Conservation (phyloP, 1,140 invertebrate species). For the Heterodera schachtii region DNA sequence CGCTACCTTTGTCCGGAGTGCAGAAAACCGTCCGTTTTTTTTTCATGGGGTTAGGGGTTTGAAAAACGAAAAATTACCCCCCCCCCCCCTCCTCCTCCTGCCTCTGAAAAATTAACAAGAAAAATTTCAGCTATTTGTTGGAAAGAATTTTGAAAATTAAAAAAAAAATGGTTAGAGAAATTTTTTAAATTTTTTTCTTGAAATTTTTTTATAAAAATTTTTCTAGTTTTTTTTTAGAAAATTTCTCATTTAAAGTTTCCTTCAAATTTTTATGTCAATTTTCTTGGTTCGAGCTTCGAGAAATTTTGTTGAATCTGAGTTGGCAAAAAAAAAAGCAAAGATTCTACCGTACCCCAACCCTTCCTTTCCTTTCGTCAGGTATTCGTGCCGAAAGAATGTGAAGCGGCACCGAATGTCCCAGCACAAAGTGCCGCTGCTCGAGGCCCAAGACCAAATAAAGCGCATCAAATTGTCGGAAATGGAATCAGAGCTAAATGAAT, state of each 20-base stretch:
- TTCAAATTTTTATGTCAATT: no score
- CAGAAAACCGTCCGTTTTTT: slow-evolving; percentile 41
- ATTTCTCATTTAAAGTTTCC: no score
- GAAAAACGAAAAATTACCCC: no score
- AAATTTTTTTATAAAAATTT: no score
- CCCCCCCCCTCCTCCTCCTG: no score
- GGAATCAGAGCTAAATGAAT: slow-evolving; percentile 16
- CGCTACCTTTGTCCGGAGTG: slow-evolving; percentile 49
- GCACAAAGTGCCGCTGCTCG: slow-evolving; percentile 50
- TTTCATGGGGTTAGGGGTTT: not conserved
- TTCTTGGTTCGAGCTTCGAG: no score
- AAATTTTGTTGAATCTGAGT: no score
- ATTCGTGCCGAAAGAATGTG: slow-evolving; percentile 58
- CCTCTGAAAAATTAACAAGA: not conserved
- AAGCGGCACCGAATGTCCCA: slow-evolving; percentile 55
- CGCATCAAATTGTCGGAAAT: slow-evolving; percentile 21
- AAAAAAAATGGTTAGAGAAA: not conserved
- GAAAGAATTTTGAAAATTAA: not conserved
- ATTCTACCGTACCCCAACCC: not conserved
- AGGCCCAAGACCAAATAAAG: slow-evolving; percentile 25
- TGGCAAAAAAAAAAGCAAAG: no score
- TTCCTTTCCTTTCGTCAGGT: slow-evolving; percentile 32
- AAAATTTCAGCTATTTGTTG: not conserved
- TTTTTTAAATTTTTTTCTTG: no score
- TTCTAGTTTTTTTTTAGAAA: no score